Evolutionary conservation across 2,113 vertebrate genomes (phyloP), one percentile per base, ranked within the genome.

Genomic region (Tapirus terrestris): DNA sequence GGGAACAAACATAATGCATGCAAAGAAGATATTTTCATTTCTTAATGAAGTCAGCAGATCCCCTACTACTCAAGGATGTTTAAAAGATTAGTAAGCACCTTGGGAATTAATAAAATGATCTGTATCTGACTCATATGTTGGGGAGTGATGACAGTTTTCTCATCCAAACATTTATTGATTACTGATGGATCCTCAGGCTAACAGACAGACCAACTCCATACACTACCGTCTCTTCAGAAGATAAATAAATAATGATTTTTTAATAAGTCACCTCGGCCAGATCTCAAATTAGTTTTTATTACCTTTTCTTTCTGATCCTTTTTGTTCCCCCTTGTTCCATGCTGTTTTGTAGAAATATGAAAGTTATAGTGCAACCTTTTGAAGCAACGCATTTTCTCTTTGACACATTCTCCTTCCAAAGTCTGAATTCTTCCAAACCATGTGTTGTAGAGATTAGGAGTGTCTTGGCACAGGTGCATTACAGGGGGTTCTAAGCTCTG

Each of bases 161-260:
- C 53, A 56, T 36, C 73, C 87, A 67, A 96, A 63, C 23, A 21
- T 86, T 17, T 58, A 89, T 85, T 33, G 21, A 88, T 93, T 73
- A 56, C 58, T 81, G 65, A 96, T 45, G 33, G 25, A 73, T 61
- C 53, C 29, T 91, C 51, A 43, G 36, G 70, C 56, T 56, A 77
- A 88, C 67, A 58, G 60, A 90, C 10, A 75, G 58, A 87, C 43
- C 45, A 77, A 81, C 65, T 68, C 20, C 16, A 0, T 53, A 76
- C 6, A 13, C 18, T 79, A 73, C 6, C 48, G 45, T 4, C 36
- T 77, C 23, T 76, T 89, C 20, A 39, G 29, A 86, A 68, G 48
- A 63, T 25, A 61, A 88, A 94, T 85, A 77, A 56, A 60, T 72
- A 81, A 93, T 72, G 31, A n/a, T 75, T 82, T 93, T 95, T 95